These are phyloP conservation scores for Sphaerodactylus townsendi DNA, from an alignment of 2,113 vertebrate genomes.

Conservation along the genomic window DNA sequence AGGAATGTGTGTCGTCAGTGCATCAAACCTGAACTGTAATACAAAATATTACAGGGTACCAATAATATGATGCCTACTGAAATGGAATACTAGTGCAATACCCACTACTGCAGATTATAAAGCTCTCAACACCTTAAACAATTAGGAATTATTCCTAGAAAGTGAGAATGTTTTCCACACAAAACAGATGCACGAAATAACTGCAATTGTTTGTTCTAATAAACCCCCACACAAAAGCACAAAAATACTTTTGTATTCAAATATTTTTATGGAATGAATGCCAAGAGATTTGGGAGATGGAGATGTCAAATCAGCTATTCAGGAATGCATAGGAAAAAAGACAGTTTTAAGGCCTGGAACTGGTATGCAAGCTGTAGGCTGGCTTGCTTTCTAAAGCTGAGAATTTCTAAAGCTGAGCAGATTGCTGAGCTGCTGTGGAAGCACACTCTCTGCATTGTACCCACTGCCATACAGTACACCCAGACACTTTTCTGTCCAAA, in stretches of 20 bases:
- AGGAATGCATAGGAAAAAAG: background rate
- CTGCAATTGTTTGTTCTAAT: background rate
- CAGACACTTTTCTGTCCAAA: too few species aligned
- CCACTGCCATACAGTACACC: too few species aligned
- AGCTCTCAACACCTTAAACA: slow-evolving; percentile 13
- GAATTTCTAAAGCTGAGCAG: background rate
- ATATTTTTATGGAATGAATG: background rate
- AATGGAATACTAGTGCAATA: slow-evolving; percentile 12
- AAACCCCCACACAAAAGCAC: background rate
- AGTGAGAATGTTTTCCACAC: background rate
- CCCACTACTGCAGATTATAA: background rate
- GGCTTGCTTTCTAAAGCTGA: background rate
- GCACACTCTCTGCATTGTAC: too few species aligned
- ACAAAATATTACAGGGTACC: background rate
- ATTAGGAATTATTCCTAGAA: background rate
- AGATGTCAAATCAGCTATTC: background rate
- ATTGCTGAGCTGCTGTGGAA: background rate
- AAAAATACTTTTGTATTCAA: background rate
- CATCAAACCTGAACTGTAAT: slow-evolving; percentile 1
- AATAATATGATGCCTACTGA: background rate
- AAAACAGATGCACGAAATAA: background rate
- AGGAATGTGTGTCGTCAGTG: slow-evolving; percentile 11
- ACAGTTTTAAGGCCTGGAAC: background rate
- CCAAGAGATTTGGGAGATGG: background rate
- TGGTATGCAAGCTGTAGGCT: background rate